Evolutionary conservation across 2,113 vertebrate genomes (phyloP), one percentile per base, ranked within the genome.

Genomic region (Emydura subglobosa): DNA sequence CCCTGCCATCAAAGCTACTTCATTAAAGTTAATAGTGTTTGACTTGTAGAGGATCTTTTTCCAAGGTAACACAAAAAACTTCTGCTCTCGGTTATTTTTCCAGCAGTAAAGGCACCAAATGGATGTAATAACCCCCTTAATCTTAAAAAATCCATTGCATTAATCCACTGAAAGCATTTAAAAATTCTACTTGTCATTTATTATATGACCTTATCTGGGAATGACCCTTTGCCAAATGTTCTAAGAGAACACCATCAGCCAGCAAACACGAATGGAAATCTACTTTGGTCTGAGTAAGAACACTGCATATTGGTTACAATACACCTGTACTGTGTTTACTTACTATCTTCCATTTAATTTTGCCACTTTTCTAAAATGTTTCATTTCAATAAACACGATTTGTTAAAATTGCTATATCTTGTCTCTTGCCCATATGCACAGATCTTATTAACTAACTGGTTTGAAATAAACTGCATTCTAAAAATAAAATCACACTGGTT

Each of bases 11-110:
- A 98, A 98, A 98, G 97, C 96, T 89, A 95, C 96, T 98, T 98
- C 84, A 7, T 98, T 98, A 98, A 98, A 98, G 97, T 98, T 98
- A 98, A 98, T 97, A 96, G 98, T 85, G 97, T 98, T 98, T 98
- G 97, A 98, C 98, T 98, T 95, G 87, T 95, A 97, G 95, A 90
- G 83, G 97, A 97, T 97, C 96, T 97, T 96, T 97, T 95, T 96
- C 96, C 31, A 42, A 91, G 78, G 85, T 88, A 97, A 97, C 89
- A 97, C 74, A 95, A 96, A 97, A 94, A 94, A 55, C 86, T 91
- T 96, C 83, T 91, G 85, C 84, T 93, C 22, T 0, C 59, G 81
- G 72, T 96, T 98, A 91, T 97, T 97, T 98, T 98, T 97, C 93
- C 72, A 90, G 95, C 92, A 97, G 57, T 96, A 95, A 97, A 97